Evolutionary conservation across 1,140 invertebrate species (phyloP).

Genomic region (Uloborus diversus): DNA sequence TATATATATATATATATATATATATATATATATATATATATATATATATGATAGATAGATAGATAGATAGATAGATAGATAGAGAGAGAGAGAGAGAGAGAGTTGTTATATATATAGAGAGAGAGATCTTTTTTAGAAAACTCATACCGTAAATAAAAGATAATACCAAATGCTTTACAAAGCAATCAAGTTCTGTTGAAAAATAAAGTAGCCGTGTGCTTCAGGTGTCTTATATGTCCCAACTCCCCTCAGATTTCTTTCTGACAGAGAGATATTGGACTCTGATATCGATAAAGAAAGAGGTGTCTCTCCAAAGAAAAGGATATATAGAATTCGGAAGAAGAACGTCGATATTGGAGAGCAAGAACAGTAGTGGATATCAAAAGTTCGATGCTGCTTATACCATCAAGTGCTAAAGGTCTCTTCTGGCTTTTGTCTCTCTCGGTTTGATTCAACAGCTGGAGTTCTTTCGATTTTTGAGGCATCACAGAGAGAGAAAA

Average conservation of each 20-base stretch:
- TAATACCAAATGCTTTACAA: too few species aligned
- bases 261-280: slow-evolving; percentile 25
- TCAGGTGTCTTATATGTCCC: slow-evolving; percentile 22
- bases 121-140: too few species aligned
- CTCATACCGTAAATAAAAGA: too few species aligned
- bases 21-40: too few species aligned
- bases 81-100: too few species aligned
- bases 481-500: neutral
- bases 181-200: too few species aligned
- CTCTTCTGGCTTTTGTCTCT: neutral
- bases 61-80: too few species aligned
- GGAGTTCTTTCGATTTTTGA: slow-evolving; percentile 10
- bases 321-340: neutral
- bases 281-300: slow-evolving; percentile 39
- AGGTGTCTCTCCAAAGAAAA: neutral
- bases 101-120: too few species aligned
- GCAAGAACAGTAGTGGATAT: slow-evolving; percentile 9
- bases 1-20: too few species aligned
- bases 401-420: slow-evolving; percentile 15
- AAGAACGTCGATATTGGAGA: slow-evolving; percentile 30
- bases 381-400: slow-evolving; percentile 44
- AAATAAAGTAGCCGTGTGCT: slow-evolving; percentile 22
- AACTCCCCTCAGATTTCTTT: neutral
- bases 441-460: slow-evolving; percentile 40
- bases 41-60: too few species aligned